Base-by-base conservation (phyloP, 2,888 invertebrate species). In the Tiliacea citrago region DNA sequence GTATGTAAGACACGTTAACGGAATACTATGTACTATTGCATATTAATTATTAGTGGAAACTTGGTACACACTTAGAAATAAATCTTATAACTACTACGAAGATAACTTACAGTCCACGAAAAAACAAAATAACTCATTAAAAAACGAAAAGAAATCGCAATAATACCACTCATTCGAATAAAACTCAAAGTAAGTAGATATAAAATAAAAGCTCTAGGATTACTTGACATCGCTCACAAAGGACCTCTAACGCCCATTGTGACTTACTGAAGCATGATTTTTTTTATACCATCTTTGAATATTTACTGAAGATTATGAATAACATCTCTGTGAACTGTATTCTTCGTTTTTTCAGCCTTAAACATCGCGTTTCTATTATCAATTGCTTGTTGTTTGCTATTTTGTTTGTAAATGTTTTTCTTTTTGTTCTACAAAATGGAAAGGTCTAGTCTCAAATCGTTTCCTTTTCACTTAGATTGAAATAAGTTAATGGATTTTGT, bases 261-360 rank as follows among this genome's bases (percentile, higher is more conserved):
- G 84, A 85, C 78, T 85, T 75, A 81, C 72, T 84, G 83, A 81
- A 81, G 75, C 81, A 79, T 77, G 75, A 68, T 81, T 87, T 86
- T 83, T 80, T 83, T 84, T 81, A 79, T 81, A 73, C 60, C 71
- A 73, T 79, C 79, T 79, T 68, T 77, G 79, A 81, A 86, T 86
- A 88, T 88, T 84, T 85, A 84, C 84, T 79, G 67, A 75, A 78
- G 79, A 77, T 86, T 81, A 83, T 86, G 80, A 86, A 82, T 79
- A 74, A 69, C 63, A 24, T 84, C 66, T 75, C 80, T 65, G 67
- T 77, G 75, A 77, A 79, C 61, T 75, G 72, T 75, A 62, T 77
- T 78, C 73, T 77, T 84, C 65, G 65, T 75, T 73, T 74, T 75
- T 66, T 75, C 12, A 66, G 57, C 12, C 49, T 29, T 65, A 81